Conservation (phyloP, 2,113 vertebrate genomes). For the Patagioenas fasciata region DNA sequence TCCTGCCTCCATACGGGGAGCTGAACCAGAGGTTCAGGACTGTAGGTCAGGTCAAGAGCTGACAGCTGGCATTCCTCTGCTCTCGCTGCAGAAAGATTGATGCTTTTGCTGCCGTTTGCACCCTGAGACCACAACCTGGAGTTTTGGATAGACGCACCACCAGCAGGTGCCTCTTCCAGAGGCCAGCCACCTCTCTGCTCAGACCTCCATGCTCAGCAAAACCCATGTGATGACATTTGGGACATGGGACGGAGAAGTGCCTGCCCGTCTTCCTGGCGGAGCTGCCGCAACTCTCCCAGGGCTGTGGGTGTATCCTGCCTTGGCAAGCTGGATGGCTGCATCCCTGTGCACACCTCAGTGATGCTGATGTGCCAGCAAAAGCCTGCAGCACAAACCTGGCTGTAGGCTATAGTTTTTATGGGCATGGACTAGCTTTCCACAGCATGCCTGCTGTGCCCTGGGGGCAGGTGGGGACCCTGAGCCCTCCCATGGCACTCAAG, state of each 20-base stretch:
- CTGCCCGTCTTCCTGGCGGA: fast-evolving
- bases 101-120: background rate
- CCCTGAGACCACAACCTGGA: background rate
- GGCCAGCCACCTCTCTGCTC: background rate
- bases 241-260: background rate
- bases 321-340: background rate
- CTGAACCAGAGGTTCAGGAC: background rate
- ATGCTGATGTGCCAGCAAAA: background rate
- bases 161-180: background rate
- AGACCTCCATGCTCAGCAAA: background rate
- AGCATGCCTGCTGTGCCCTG: background rate
- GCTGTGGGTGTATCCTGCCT: background rate
- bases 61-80: background rate
- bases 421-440: background rate
- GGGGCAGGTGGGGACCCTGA: background rate
- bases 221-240: background rate
- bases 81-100: background rate
- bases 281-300: background rate
- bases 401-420: background rate
- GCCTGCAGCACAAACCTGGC: background rate
- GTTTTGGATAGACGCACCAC: background rate
- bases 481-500: fast-evolving
- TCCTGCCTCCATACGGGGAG: background rate
- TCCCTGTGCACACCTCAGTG: background rate
- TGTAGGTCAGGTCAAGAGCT: background rate